Evolutionary conservation across 2,888 invertebrate species (phyloP), one percentile per base, ranked within the genome.

Genomic region (Apotomis turbidana): DNA sequence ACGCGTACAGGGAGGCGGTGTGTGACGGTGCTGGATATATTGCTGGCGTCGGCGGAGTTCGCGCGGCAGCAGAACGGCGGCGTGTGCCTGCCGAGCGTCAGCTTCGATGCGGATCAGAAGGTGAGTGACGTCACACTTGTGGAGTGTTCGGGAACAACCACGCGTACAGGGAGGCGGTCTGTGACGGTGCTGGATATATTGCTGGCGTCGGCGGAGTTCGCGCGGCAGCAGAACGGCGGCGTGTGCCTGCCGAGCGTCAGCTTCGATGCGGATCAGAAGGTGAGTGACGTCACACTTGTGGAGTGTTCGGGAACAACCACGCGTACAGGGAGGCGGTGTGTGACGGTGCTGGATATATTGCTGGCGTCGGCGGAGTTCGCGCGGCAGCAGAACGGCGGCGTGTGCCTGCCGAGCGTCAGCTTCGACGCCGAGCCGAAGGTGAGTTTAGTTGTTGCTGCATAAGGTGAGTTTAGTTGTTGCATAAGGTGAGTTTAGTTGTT

Each of bases 171-270:
- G 95, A 95, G 80, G 90, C 93, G 57, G 97, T 96, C 97, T 82
- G 86, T 99, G 27, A 94, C 97, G 0, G 94, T 95, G 0, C 85
- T 99, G 49, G 99, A 99, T 89, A 97, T 98, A 8, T 85, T 99
- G 12, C 93, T 97, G 69, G 95, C 97, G 0, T 93, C 99, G 57
- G 95, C 97, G 0, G 95, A 96, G 83, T 99, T 97, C 88, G 96
- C 97, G 85, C 86, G 94, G 95, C 0, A 95, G 15, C 15, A 15
- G 15, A 15, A 1, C 15, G 15, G 15, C 1, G 15, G 95, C 57
- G 95, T 97, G 74, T 98, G 98, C 85, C 85, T 97, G 73, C 98
- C 98, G 0, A 94, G 95, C 75, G 87, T 97, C 73, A 87, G 93
- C 0, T 89, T 91, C 69, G 91, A 94, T 46, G 82, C 89, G 1